phyloP scores from a whole-genome alignment of 2,113 vertebrate genomes.

The Neolamprologus cancellatus region DNA sequence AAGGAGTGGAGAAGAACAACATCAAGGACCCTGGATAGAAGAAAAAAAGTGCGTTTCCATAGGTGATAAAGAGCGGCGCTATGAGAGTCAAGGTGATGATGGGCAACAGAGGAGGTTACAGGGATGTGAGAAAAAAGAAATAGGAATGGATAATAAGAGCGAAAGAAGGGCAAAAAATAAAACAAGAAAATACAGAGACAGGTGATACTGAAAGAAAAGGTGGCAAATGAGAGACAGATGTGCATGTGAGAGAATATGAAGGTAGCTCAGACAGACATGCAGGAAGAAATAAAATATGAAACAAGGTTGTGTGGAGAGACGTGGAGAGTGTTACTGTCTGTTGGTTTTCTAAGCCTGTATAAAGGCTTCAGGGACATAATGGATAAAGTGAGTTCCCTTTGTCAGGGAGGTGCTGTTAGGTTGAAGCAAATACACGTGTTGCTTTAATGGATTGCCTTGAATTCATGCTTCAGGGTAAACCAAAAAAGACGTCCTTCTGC shows the following conservation, averaged over 20 bases:
- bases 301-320: background rate
- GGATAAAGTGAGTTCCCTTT: conserved; percentile 9
- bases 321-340: background rate
- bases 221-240: background rate
- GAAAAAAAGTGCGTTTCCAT: background rate
- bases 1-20: background rate
- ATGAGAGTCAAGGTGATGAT: background rate
- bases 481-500: background rate
- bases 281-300: background rate
- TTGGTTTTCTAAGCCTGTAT: background rate
- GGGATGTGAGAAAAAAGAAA: background rate
- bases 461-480: background rate
- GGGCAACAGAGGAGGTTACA: background rate
- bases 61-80: background rate
- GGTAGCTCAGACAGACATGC: background rate
- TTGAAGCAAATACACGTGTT: background rate
- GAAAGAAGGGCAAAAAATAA: background rate
- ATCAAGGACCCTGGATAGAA: background rate
- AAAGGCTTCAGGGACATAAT: conserved; percentile 5
- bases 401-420: background rate
- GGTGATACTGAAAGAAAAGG: background rate
- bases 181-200: background rate
- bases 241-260: background rate
- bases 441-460: conserved; percentile 8
- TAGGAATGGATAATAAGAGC: background rate